Base-by-base conservation (phyloP, 1,140 invertebrate species). In the Macrotrachela quadricornifera region DNA sequence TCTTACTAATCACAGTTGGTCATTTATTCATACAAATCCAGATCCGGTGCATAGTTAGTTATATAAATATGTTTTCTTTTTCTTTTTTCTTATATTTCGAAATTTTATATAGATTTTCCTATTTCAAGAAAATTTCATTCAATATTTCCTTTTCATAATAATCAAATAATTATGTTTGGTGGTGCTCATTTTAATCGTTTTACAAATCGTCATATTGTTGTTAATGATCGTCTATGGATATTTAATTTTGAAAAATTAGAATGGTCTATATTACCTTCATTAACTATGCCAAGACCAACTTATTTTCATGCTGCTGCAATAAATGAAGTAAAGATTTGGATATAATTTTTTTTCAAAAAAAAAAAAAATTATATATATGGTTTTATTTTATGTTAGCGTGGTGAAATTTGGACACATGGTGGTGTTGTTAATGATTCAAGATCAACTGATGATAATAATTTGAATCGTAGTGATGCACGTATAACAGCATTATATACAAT, bases 251-350 rank as follows among this genome's bases (percentile, higher is more conserved):
- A 13, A 14, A 44, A 30, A 15, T 30, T 53, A 14, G 44, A 39
- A 43, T 53, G 51, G 51, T 13, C 42, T 15, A 46, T 8, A 10
- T 36, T 53, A 30, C 21, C 3, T n/a, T 38, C 15, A 47, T 53
- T 30, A 11, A 46, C 40, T 21, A 46, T 53, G 43, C 51, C 51
- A 6, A 43, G 45, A 17, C 36, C 46, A 11, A 53, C 51, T 36
- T 53, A 53, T 53, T 53, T 53, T 43, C 51, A 53, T 40, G 51
- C 51, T 12, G 51, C 51, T 16, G 42, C 42, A 3, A 44, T 30
- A 8, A 30, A 30, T 30, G 21, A 30, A 30, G 21, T 30, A 30
- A 4, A 30, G 8, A 30, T 30, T 30, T n/a, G n/a, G n/a, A n/a
- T n/a, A n/a, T n/a, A n/a, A n/a, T n/a, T n/a, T n/a, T n/a, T n/a